Percentiles rank a stretch among this genome's conserved stretches.
Conservation (phyloP, 2,797 vertebrate species). For the Hybognathus amarus region DNA sequence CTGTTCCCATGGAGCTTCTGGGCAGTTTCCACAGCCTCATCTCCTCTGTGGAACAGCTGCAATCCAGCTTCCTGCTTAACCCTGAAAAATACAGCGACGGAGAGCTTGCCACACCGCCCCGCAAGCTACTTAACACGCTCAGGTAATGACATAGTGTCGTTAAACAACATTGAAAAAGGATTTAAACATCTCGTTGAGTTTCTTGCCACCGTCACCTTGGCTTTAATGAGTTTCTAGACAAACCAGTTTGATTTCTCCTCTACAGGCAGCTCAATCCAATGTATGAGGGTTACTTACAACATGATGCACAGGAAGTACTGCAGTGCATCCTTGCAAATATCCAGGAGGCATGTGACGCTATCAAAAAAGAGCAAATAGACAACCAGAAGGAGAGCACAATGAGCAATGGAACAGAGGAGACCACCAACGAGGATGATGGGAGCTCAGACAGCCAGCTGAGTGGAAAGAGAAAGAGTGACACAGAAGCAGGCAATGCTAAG, state of each 20-base stretch:
- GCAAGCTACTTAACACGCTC: conserved; percentile 89
- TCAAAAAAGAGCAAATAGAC: conserved; percentile 80
- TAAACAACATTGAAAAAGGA: background rate
- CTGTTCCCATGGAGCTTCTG: conserved; percentile 87
- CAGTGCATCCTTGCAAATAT: conserved; percentile 96
- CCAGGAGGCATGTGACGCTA: conserved; percentile 91
- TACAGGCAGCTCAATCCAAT: conserved; percentile 95
- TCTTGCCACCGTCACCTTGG: background rate
- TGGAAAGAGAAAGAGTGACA: conserved; percentile 92
- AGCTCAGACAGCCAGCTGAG: conserved; percentile 77
- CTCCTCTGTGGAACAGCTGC: conserved; percentile 91
- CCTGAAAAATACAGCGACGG: conserved; percentile 86
- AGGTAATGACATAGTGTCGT: conserved; percentile 75
- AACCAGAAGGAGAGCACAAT: conserved; percentile 4
- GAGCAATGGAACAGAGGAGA: conserved; percentile 11
- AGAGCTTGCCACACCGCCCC: conserved; percentile 91
- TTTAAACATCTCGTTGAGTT: background rate
- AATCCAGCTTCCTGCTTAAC: conserved; percentile 90
- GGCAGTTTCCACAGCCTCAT: conserved; percentile 91
- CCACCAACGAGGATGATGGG: conserved; percentile 65
- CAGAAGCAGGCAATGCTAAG: conserved; percentile 88
- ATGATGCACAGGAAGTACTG: conserved; percentile 96
- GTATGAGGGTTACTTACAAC: conserved; percentile 97
- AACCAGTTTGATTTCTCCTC: conserved; percentile 24
- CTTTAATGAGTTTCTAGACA: background rate